phyloP scores from a whole-genome alignment of 2,888 invertebrate genomes.

The Scrobipalpa atriplicella region DNA sequence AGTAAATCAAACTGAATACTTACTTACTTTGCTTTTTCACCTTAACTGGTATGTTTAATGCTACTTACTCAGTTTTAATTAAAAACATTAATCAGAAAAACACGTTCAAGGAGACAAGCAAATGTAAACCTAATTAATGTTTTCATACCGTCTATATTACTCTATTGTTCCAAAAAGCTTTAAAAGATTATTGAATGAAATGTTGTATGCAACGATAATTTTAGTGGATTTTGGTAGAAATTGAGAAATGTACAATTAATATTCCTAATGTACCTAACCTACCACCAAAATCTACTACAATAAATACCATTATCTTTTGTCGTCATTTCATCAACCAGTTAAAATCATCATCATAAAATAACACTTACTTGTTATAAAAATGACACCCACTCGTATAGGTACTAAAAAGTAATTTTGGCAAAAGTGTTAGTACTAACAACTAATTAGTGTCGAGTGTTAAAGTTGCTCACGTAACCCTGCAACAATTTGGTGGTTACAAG shows the following conservation, averaged over 20 bases:
- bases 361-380: no score
- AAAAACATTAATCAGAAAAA: conserved; percentile 26
- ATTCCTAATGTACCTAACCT: no score
- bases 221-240: no score
- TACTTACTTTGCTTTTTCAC: conserved; percentile 9
- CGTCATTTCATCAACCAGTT: no score
- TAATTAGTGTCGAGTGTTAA: neutral
- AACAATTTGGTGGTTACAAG: conserved; percentile 11
- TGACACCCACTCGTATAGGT: no score
- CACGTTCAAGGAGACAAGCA: conserved; percentile 13
- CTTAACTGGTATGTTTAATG: conserved; percentile 23
- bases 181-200: conserved; percentile 20
- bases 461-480: neutral
- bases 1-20: conserved; percentile 12
- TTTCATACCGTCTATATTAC: conserved; percentile 24
- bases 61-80: conserved; percentile 23
- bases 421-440: neutral
- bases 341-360: no score
- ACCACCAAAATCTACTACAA: no score
- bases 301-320: no score
- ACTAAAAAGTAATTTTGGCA: no score
- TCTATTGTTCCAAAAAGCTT: conserved; percentile 25
- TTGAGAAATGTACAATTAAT: no score
- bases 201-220: neutral
- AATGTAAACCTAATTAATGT: conserved; percentile 23